phyloP scores from a whole-genome alignment of 2,113 vertebrate species.

The Hylia prasina region DNA sequence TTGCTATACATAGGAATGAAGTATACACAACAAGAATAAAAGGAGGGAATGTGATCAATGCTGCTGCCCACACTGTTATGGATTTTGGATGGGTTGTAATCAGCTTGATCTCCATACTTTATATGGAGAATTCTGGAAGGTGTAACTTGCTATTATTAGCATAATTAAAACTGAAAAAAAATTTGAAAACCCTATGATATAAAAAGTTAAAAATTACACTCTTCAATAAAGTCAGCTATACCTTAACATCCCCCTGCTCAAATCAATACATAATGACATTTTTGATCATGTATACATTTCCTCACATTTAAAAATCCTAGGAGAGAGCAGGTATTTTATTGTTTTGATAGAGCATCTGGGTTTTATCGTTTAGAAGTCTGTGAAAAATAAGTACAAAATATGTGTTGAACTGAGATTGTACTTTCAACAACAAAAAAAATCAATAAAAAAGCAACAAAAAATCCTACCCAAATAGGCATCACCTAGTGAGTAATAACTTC shows the following conservation, averaged over 20 bases:
- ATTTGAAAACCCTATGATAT: background rate
- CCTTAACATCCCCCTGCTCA: background rate
- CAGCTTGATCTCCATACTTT: background rate
- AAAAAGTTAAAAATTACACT: background rate
- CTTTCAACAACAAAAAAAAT: slow-evolving; percentile 49
- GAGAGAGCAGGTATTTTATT: background rate
- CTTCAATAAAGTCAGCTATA: background rate
- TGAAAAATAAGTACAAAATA: slow-evolving; percentile 40
- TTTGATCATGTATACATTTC: background rate
- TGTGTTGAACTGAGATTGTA: slow-evolving; percentile 43
- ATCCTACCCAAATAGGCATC: slow-evolving; percentile 65
- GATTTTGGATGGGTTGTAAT: background rate
- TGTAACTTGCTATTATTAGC: background rate
- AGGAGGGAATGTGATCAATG: background rate
- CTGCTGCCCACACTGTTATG: background rate
- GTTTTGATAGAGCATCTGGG: background rate
- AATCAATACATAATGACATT: background rate
- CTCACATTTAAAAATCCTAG: background rate
- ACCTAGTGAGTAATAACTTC: slow-evolving; percentile 76
- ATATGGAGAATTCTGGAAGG: slow-evolving; percentile 14
- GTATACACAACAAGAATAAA: background rate
- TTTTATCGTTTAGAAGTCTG: background rate
- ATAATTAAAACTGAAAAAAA: background rate
- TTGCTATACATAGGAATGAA: slow-evolving; percentile 40
- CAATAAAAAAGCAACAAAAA: slow-evolving; percentile 55